phyloP scores from a whole-genome alignment of 2,888 invertebrate genomes.

The Orthosia gothica region DNA sequence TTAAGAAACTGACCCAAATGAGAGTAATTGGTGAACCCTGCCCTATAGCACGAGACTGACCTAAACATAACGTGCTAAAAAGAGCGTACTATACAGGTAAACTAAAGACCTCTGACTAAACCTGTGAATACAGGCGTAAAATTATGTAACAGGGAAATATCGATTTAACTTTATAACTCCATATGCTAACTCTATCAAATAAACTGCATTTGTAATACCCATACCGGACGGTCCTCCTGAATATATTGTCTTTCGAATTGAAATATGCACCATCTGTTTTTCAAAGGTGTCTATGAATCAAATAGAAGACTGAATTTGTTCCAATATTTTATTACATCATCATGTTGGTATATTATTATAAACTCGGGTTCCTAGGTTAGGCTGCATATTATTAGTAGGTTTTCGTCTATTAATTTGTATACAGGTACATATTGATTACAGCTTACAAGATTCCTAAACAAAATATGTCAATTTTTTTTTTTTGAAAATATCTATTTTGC shows the following conservation, averaged over 20 bases:
- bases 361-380: background rate
- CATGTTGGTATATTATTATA: slow-evolving; percentile 16
- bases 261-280: slow-evolving; percentile 60
- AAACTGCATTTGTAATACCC: slow-evolving; percentile 49
- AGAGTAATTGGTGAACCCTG: too few species aligned
- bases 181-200: slow-evolving; percentile 44
- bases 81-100: too few species aligned
- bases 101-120: background rate
- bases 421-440: too few species aligned
- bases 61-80: too few species aligned
- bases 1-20: too few species aligned
- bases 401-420: too few species aligned
- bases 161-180: background rate
- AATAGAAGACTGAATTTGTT: slow-evolving; percentile 36
- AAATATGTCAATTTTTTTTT: too few species aligned
- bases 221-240: slow-evolving; percentile 45
- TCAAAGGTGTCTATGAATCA: slow-evolving; percentile 51
- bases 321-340: slow-evolving; percentile 42
- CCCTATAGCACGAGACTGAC: too few species aligned
- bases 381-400: background rate
- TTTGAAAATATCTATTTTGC: too few species aligned
- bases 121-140: background rate
- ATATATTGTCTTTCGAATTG: slow-evolving; percentile 54
- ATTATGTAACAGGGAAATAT: background rate
- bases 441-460: too few species aligned